Conservation (phyloP, 2,888 invertebrate species). For the Deilephila elpenor region DNA sequence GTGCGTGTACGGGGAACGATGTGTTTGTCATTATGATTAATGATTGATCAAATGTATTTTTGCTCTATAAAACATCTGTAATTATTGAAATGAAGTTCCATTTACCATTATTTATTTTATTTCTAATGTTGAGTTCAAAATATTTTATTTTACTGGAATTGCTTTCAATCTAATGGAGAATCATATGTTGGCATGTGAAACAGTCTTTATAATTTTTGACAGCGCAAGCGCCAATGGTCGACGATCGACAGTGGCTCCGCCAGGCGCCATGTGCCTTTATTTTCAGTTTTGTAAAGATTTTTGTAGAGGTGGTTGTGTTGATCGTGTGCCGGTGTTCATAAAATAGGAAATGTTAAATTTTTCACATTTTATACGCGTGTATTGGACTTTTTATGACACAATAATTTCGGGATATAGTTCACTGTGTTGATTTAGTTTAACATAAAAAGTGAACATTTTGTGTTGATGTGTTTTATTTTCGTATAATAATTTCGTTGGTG, state of each 20-base stretch:
- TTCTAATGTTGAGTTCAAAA: neutral
- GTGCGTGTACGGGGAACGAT: neutral
- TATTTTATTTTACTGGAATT: neutral
- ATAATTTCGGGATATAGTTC: slow-evolving; percentile 61
- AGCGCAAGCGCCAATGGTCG: slow-evolving; percentile 66
- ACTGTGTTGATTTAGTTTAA: slow-evolving; percentile 56
- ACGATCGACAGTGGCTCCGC: slow-evolving; percentile 54
- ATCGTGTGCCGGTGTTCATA: slow-evolving; percentile 57
- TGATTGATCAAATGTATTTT: too few relatives aligned
- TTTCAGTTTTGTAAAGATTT: slow-evolving; percentile 77
- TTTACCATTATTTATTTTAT: neutral
- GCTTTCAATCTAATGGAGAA: neutral
- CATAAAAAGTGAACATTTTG: slow-evolving; percentile 60
- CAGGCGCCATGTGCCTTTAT: slow-evolving; percentile 39
- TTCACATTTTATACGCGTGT: slow-evolving; percentile 61
- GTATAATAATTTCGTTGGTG: slow-evolving; percentile 66
- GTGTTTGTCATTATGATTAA: too few relatives aligned
- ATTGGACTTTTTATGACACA: slow-evolving; percentile 73
- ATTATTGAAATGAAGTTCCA: neutral
- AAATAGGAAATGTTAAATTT: slow-evolving; percentile 72
- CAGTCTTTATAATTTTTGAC: slow-evolving; percentile 49
- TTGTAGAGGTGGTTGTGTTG: slow-evolving; percentile 67
- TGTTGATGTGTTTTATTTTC: slow-evolving; percentile 71
- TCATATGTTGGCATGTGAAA: neutral
- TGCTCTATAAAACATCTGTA: too few relatives aligned